Base-by-base conservation (phyloP, 92 coral and sea anemone species). In the Pocillopora grandis region DNA sequence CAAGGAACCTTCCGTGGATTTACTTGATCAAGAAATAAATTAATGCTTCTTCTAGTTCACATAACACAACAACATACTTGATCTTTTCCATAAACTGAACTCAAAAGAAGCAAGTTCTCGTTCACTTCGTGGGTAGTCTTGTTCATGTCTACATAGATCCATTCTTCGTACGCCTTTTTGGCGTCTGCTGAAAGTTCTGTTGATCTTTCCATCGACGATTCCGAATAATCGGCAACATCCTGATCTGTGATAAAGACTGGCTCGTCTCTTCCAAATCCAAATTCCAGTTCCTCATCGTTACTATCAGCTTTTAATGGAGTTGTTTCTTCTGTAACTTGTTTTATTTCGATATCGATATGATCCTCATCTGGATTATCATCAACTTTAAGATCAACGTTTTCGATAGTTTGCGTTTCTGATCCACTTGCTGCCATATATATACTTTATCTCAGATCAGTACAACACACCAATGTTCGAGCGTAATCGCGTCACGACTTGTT, bases 91-190 rank as follows among this genome's bases (percentile, higher is more conserved):
- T 93, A 93, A 23, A 93, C 97, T 16, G 95, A 89, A 73, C 97
- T 93, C 84, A 91, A 71, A 64, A 87, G 91, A 15, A 93, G 89
- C 83, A 93, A 78, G 66, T 91, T 84, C 83, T 91, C 93, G 12
- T 86, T 88, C 16, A 93, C 88, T 78, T 93, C 80, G 74, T 85
- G 87, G 18, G 90, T 91, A 14, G 88, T 75, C 76, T 92, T 87
- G 81, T 91, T 87, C 58, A 92, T 85, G 37, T 91, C 93, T 21
- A 93, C 97, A 71, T 83, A 90, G 16, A 93, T 88, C 97, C 97
- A 93, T 76, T 93, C 97, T 55, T 93, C 97, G 58, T 85, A 93
- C 33, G 81, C 88, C 80, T 93, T 93, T 71, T 85, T 87, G 5
- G 14, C 21, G 42, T 69, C 79, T 3, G 21, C 58, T 19, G 86